These are phyloP conservation scores for Argopecten irradians DNA, from an alignment of 1,140 invertebrate genomes.

Conservation along the genomic window DNA sequence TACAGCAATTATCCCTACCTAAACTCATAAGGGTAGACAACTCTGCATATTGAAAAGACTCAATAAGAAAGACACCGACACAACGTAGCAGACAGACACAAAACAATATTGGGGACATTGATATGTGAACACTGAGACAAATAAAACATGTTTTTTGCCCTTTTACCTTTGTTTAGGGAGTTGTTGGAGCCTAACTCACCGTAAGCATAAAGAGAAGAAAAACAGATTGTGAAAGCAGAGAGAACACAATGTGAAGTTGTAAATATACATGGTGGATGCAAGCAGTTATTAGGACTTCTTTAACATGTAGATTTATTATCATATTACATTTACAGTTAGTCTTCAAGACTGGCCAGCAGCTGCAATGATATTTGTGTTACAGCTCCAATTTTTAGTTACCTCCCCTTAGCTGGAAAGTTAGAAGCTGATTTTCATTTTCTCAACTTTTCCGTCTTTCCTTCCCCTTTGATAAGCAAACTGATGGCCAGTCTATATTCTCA, in stretches of 20 bases:
- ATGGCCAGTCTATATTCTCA: too few species aligned
- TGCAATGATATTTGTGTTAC: too few species aligned
- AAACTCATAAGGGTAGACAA: too few species aligned
- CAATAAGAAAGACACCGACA: not conserved
- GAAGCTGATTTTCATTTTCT: too few species aligned
- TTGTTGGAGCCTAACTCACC: constrained; percentile 59
- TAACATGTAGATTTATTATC: not conserved
- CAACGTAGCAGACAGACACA: not conserved
- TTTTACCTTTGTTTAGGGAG: constrained; percentile 64
- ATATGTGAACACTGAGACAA: not conserved
- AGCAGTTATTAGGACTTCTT: not conserved
- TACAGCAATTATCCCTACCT: too few species aligned
- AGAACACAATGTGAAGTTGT: not conserved
- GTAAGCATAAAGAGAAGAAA: constrained; percentile 61
- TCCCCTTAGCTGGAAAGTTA: too few species aligned
- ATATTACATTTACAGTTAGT: not conserved
- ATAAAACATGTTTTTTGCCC: constrained; percentile 6
- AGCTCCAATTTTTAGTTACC: too few species aligned
- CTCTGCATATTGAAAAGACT: not conserved
- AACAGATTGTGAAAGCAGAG: constrained; percentile 46
- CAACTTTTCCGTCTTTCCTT: too few species aligned
- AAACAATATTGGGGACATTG: not conserved
- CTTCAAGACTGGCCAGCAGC: too few species aligned
- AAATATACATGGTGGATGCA: not conserved
- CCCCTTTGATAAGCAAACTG: too few species aligned